Percentiles rank a stretch among this genome's conserved stretches.
These are phyloP conservation scores for Gerris lacustris DNA, from an alignment of 2,888 invertebrate species.

Conservation along the genomic window DNA sequence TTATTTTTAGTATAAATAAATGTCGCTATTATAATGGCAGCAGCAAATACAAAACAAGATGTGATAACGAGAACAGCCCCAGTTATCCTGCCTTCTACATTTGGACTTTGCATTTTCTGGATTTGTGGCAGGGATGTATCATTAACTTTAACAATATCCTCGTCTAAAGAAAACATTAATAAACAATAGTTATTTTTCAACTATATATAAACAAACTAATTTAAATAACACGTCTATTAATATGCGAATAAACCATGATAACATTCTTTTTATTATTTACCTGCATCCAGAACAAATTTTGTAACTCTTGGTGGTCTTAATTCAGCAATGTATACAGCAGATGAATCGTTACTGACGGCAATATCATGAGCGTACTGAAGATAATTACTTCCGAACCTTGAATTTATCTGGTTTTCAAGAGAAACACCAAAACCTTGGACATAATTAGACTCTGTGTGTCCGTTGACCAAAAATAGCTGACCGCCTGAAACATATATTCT, in stretches of 20 bases:
- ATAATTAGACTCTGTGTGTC: constrained; percentile 41
- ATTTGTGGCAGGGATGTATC: neutral
- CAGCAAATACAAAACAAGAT: constrained; percentile 27
- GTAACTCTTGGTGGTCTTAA: constrained; percentile 42
- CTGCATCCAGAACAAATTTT: neutral
- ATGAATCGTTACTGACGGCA: constrained; percentile 55
- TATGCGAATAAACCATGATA: no score
- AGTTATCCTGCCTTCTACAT: constrained; percentile 18
- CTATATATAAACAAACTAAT: neutral
- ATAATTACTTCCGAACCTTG: constrained; percentile 45
- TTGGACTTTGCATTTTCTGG: neutral
- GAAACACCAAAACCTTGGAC: constrained; percentile 62
- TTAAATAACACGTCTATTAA: no score
- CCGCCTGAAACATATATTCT: constrained; percentile 43
- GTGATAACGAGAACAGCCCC: constrained; percentile 26
- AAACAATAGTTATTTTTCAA: neutral
- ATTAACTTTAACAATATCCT: neutral
- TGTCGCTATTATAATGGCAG: constrained; percentile 23
- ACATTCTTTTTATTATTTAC: neutral
- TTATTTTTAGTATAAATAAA: constrained; percentile 26
- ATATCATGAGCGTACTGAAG: constrained; percentile 70
- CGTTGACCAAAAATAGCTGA: constrained; percentile 62
- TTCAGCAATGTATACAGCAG: constrained; percentile 63
- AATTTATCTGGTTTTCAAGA: constrained; percentile 46
- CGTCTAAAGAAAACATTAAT: neutral